A percentile compares a stretch with the other conserved stretches of the same genome.
phyloP scores from a whole-genome alignment of 1,140 invertebrate species.

The Frieseomelitta varia region DNA sequence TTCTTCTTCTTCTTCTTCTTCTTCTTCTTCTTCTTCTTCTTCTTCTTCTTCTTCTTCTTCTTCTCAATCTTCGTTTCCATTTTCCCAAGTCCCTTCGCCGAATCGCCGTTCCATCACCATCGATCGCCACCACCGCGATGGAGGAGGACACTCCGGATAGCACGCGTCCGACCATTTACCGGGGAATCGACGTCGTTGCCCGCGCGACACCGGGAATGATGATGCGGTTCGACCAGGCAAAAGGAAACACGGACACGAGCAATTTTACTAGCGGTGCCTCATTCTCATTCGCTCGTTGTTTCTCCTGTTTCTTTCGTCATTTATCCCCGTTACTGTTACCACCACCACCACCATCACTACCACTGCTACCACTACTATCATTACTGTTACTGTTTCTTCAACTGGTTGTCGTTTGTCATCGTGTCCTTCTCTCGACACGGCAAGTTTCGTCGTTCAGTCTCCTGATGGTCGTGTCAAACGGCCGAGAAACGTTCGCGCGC shows the following conservation, averaged over 20 bases:
- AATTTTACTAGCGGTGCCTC: conserved; percentile 38
- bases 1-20: not conserved
- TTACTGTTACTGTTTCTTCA: not conserved
- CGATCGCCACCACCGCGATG: conserved; percentile 17
- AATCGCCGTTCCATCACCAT: not conserved
- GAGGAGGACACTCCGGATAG: not conserved
- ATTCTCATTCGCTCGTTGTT: conserved; percentile 39
- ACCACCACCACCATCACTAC: not conserved
- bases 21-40: conserved; percentile 4
- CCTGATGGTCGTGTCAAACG: not conserved
- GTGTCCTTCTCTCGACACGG: conserved; percentile 27
- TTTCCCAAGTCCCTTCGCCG: not conserved
- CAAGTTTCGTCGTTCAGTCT: conserved; percentile 10
- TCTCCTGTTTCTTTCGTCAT: conserved; percentile 51
- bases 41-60: conserved; percentile 2
- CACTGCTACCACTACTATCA: not conserved
- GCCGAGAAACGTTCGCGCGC: conserved; percentile 29
- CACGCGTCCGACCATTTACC: not conserved
- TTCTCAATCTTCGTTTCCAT: not conserved
- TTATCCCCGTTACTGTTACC: conserved; percentile 4
- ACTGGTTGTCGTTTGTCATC: conserved; percentile 7
- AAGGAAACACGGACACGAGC: conserved; percentile 27
- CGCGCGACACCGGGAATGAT: not conserved
- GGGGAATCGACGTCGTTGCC: conserved; percentile 4
- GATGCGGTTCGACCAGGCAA: conserved; percentile 3